Base-by-base conservation (phyloP, 92 coral and sea anemone species). In the Diadumene lineata region DNA sequence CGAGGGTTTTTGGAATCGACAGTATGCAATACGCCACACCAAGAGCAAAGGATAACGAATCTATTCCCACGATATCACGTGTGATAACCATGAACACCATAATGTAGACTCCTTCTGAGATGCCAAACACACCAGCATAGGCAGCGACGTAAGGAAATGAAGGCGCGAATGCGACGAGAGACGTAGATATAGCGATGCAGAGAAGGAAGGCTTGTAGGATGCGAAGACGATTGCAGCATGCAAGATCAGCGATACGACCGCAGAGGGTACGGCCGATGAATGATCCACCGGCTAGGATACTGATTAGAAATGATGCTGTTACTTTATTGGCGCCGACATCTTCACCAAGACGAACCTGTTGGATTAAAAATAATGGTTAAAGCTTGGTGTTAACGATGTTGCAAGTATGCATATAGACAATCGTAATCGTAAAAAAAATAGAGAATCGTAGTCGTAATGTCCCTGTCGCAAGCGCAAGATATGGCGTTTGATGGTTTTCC, bases 271-370 rank as follows among this genome's bases (percentile, higher is more conserved):
- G 96, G 53, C 96, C 96, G 29, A 83, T n/a, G 7, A 81, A 86
- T 50, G 96, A 90, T 26, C 88, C 88, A 23, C 81, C 73, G 57
- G 92, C 82, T 27, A 90, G 69, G 46, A 79, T 75, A 9, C 86
- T 83, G 11, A 90, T 72, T 22, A 90, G 96, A 30, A 78, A 74
- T 23, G 96, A 86, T n/a, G 96, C 82, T 3, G 70, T 69, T 1
- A 80, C 78, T 71, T 82, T 66, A 69, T 58, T 67, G 34, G 81
- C 70, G 22, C 90, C 85, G 30, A 86, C 48, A 57, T 82, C 88
- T 53, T 90, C 88, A 8, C 86, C 96, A 56, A 78, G 74, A 33
- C 90, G 91, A 64, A 87, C 91, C 96, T 90, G 51, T 7, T 46
- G 33, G 2, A 22, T 60, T 57, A 23, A 56, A 4, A 38, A 6